A percentile compares a stretch with the other conserved stretches of the same genome.
Evolutionary conservation across 53 echinoderm and acorn worm species (phyloP).

Genomic region (Mesocentrotus franciscanus): DNA sequence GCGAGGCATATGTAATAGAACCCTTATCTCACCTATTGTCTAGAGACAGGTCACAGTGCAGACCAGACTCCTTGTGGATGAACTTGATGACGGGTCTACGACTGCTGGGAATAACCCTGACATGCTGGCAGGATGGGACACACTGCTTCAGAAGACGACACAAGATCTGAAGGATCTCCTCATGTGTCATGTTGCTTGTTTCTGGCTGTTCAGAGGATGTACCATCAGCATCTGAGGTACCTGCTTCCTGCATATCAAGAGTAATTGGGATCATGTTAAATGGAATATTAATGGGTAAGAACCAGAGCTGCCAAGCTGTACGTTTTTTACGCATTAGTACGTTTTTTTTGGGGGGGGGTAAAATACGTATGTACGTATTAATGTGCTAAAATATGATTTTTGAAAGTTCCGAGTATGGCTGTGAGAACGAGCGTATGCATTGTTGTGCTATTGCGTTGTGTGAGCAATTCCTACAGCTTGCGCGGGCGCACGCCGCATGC

Average conservation of each 20-base stretch:
- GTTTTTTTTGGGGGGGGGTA: too few relatives aligned
- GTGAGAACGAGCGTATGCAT: too few relatives aligned
- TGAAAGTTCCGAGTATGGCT: too few relatives aligned
- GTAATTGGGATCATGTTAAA: not conserved
- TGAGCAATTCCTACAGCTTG: too few relatives aligned
- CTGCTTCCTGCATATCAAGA: not conserved
- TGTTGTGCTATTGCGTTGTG: too few relatives aligned
- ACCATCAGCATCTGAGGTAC: not conserved
- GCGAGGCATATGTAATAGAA: not conserved
- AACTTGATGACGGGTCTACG: conserved; percentile 91
- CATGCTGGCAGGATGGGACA: conserved; percentile 85
- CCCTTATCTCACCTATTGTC: conserved; percentile 82
- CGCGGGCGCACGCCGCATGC: too few relatives aligned
- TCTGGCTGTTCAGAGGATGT: conserved; percentile 28
- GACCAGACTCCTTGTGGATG: conserved; percentile 85
- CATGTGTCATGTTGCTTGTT: conserved; percentile 43
- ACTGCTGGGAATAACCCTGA: conserved; percentile 80
- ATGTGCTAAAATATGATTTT: too few relatives aligned
- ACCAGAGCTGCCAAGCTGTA: too few relatives aligned
- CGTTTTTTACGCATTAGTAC: too few relatives aligned
- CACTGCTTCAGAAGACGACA: conserved; percentile 85
- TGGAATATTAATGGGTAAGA: too few relatives aligned
- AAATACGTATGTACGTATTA: too few relatives aligned
- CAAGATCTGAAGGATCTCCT: conserved; percentile 79
- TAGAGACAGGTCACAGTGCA: conserved; percentile 84